Evolutionary conservation across 2,113 vertebrate species (phyloP).

Genomic region (Hyaena hyaena): DNA sequence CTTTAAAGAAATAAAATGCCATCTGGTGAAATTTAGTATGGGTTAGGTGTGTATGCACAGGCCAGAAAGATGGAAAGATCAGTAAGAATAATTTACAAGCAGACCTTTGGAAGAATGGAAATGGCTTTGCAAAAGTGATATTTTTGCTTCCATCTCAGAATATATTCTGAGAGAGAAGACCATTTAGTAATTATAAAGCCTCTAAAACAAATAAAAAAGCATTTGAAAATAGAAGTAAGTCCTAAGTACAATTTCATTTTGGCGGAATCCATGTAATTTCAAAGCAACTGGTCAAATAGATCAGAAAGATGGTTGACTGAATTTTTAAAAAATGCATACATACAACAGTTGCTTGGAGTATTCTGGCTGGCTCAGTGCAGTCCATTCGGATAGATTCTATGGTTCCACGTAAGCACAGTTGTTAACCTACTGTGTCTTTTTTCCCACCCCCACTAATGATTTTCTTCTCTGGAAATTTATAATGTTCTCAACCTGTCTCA

Average conservation of each 20-base stretch:
- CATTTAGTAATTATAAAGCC: slow-evolving; percentile 70
- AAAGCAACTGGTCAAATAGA: slow-evolving; percentile 36
- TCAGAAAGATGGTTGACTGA: slow-evolving; percentile 33
- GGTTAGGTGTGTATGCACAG: slow-evolving; percentile 81
- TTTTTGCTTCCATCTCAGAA: slow-evolving; percentile 74
- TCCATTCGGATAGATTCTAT: not conserved
- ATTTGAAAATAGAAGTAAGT: slow-evolving; percentile 55
- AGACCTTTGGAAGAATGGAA: slow-evolving; percentile 77
- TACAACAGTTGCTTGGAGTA: not conserved
- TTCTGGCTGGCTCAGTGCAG: not conserved
- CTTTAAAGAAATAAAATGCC: slow-evolving; percentile 80
- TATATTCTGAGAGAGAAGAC: slow-evolving; percentile 72
- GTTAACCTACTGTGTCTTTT: not conserved
- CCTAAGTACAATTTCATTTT: slow-evolving; percentile 51
- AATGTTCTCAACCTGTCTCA: not conserved
- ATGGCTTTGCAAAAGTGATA: slow-evolving; percentile 74
- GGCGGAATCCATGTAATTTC: slow-evolving; percentile 16
- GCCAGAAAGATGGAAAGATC: slow-evolving; percentile 78
- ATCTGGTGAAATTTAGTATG: slow-evolving; percentile 81
- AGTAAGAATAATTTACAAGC: slow-evolving; percentile 80
- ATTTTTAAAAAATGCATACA: not conserved
- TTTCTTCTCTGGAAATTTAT: slow-evolving; percentile 37
- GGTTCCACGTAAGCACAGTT: not conserved
- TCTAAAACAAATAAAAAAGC: slow-evolving; percentile 65
- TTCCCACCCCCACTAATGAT: not conserved